These are phyloP conservation scores for Oxystoma pomonae DNA, from an alignment of 2,888 invertebrate species.

Conservation along the genomic window DNA sequence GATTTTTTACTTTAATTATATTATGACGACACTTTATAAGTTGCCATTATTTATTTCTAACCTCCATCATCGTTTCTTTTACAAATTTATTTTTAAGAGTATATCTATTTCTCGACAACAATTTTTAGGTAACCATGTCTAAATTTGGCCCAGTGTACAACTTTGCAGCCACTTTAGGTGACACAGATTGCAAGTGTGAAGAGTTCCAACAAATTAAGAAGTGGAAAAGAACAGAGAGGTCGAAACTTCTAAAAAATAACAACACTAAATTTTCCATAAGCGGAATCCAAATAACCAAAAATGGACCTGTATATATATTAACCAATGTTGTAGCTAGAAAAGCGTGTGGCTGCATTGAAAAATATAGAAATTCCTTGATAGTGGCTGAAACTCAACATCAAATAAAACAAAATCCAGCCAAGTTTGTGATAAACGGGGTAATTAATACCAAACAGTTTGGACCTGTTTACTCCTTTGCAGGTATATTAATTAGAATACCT, in stretches of 20 bases:
- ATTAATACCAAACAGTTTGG: conserved; percentile 7
- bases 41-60: too few species aligned
- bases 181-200: conserved; percentile 16
- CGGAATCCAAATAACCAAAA: conserved; percentile 29
- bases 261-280: conserved; percentile 23
- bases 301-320: conserved; percentile 33
- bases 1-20: too few species aligned
- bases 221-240: conserved; percentile 11
- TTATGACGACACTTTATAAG: too few species aligned
- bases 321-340: conserved; percentile 20
- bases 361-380: conserved; percentile 12
- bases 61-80: too few species aligned
- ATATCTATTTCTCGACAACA: not conserved
- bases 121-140: conserved; percentile 10
- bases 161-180: conserved; percentile 10
- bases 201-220: conserved; percentile 16
- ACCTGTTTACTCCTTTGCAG: conserved; percentile 12
- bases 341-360: conserved; percentile 15
- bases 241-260: conserved; percentile 6
- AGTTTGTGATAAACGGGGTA: conserved; percentile 17
- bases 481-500: too few species aligned
- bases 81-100: too few species aligned
- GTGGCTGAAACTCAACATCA: conserved; percentile 14
- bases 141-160: conserved; percentile 19
- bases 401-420: conserved; percentile 4